These are phyloP conservation scores for Orthonychiurus folsomi DNA, from an alignment of 2,888 invertebrate species.

Conservation along the genomic window DNA sequence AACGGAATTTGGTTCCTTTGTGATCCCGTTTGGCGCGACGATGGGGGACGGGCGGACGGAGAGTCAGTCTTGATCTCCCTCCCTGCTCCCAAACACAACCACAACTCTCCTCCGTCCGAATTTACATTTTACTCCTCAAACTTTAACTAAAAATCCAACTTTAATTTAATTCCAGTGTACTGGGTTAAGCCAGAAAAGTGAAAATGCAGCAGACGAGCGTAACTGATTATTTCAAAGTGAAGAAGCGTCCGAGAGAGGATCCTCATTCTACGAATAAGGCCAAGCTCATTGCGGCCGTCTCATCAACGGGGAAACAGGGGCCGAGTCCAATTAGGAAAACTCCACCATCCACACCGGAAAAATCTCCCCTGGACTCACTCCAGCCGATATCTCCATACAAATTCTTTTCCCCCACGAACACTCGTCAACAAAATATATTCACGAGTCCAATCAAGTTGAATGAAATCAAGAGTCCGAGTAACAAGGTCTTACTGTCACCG, in stretches of 20 bases:
- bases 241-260: constrained; percentile 17
- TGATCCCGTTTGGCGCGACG: too few relatives aligned
- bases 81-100: too few relatives aligned
- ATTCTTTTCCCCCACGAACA: neutral
- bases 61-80: too few relatives aligned
- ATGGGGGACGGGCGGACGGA: too few relatives aligned
- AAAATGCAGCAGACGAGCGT: constrained; percentile 13
- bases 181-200: too few relatives aligned
- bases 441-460: constrained; percentile 25
- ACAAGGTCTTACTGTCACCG: neutral
- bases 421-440: constrained; percentile 9
- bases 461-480: constrained; percentile 15
- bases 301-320: too few relatives aligned
- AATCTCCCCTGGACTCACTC: neutral
- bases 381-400: neutral
- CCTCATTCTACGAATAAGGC: neutral
- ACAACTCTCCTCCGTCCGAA: too few relatives aligned
- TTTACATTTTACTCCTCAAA: too few relatives aligned
- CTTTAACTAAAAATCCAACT: too few relatives aligned
- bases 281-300: too few relatives aligned
- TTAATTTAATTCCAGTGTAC: too few relatives aligned
- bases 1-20: too few relatives aligned
- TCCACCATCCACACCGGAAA: constrained; percentile 11
- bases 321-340: constrained; percentile 18
- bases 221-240: constrained; percentile 18